Base-by-base conservation (phyloP, 1,140 invertebrate species). In the Listronotus oregonensis region DNA sequence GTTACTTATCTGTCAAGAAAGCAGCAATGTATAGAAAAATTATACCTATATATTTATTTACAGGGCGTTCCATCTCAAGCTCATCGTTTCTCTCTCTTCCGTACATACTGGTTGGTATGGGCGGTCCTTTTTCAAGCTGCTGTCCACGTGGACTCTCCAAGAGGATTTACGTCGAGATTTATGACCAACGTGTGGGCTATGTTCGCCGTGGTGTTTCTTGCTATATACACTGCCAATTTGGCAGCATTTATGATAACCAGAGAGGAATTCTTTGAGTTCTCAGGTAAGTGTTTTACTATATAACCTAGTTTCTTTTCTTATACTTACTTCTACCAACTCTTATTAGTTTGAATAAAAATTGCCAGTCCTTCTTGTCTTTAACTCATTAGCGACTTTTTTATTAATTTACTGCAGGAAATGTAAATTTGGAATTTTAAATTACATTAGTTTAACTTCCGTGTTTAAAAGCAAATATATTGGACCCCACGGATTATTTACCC, bases 241-340 rank as follows among this genome's bases (percentile, higher is more conserved):
- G 97, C 97, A 21, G 97, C 97, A 52, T 99, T 99, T 84, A 99
- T 99, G 97, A 99, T 99, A 75, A 98, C 97, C 37, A 86, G 96
- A 71, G 96, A 99, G 80, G 96, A 98, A 76, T 98, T 91, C 80
- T 95, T 96, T 78, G 94, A 98, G 77, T 90, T 99, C 57, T 88
- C 84, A 70, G 96, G 78, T 79, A 68, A 68, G n/a, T 27, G 5
- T 15, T 27, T 50, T 27, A 27, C 1, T 27, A 27, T 27, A 27
- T 1, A 27, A n/a, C n/a, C n/a, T n/a, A n/a, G n/a, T n/a, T n/a
- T n/a, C n/a, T n/a, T n/a, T n/a, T n/a, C n/a, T n/a, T n/a, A n/a
- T n/a, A n/a, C n/a, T n/a, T n/a, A n/a, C n/a, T n/a, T n/a, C n/a
- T n/a, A n/a, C n/a, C n/a, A n/a, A n/a, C n/a, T n/a, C n/a, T n/a